A percentile compares a stretch with the other conserved stretches of the same genome.
Evolutionary conservation across 1,140 invertebrate species (phyloP).

Genomic region (Euura lappo): DNA sequence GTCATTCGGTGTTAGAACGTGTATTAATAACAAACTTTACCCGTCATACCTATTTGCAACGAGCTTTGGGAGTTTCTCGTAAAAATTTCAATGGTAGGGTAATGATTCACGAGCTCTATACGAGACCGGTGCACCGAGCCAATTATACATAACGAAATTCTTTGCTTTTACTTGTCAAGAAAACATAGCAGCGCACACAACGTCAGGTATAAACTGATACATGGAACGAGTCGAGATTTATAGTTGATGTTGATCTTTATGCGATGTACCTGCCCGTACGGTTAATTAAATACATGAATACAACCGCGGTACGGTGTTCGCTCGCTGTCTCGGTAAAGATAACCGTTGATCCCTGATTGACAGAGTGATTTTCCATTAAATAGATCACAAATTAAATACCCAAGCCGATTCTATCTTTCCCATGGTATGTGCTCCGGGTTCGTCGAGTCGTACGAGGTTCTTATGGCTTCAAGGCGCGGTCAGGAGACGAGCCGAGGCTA

Average conservation of each 20-base stretch:
- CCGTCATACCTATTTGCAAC: neutral
- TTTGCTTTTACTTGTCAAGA: too few species aligned
- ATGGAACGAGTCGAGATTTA: neutral
- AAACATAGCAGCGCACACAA: too few species aligned
- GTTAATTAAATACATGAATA: slow-evolving; percentile 7
- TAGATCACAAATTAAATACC: neutral
- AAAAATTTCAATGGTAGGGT: neutral
- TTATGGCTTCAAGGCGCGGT: slow-evolving; percentile 23
- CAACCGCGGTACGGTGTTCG: neutral
- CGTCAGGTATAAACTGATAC: neutral
- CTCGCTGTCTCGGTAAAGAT: neutral
- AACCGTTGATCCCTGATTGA: neutral
- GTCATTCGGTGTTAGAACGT: neutral
- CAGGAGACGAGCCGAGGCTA: neutral
- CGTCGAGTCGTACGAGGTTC: neutral
- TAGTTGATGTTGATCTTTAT: neutral
- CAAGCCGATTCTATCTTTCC: neutral
- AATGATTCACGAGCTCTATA: neutral
- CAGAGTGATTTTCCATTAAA: slow-evolving; percentile 7
- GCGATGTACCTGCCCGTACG: neutral
- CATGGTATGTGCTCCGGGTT: too few species aligned
- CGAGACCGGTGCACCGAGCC: neutral
- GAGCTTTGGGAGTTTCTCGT: neutral
- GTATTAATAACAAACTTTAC: neutral
- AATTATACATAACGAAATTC: neutral